Percentiles rank a stretch among this genome's conserved stretches.
Evolutionary conservation across 2,113 vertebrate species (phyloP).

Genomic region (Oreochromis tanganicae): DNA sequence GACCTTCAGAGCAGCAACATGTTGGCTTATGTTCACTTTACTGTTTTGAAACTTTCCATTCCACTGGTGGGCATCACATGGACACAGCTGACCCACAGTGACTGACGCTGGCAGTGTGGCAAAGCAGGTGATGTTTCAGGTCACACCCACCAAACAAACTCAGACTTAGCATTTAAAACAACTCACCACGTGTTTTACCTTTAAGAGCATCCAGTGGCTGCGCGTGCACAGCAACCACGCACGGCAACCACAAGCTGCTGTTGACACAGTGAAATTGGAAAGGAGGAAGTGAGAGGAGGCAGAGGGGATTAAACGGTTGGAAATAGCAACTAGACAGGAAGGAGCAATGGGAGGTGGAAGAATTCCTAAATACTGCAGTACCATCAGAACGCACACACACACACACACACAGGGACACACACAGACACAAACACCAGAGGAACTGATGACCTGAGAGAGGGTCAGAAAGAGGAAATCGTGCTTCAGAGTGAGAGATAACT

Average conservation of each 20-base stretch:
- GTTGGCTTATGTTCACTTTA: not conserved
- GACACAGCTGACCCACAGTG: not conserved
- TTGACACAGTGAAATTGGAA: slow-evolving; percentile 16
- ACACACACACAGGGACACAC: not conserved
- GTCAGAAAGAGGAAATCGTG: not conserved
- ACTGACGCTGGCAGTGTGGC: not conserved
- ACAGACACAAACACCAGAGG: not conserved
- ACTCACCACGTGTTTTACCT: not conserved
- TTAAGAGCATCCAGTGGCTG: not conserved
- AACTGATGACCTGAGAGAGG: not conserved
- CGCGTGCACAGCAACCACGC: not conserved
- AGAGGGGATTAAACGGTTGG: slow-evolving; percentile 19
- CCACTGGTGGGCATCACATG: not conserved
- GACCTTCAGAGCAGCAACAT: not conserved
- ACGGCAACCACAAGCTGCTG: not conserved
- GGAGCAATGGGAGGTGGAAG: not conserved
- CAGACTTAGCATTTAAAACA: not conserved
- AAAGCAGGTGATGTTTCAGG: not conserved
- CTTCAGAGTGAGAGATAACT: not conserved
- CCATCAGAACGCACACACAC: not conserved
- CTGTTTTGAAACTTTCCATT: not conserved
- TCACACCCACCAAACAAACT: not conserved
- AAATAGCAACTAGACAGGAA: slow-evolving; percentile 2
- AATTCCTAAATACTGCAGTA: not conserved
- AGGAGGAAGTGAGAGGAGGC: slow-evolving; percentile 14